Conservation (phyloP, 2,113 vertebrate species). For the Rynchops niger region DNA sequence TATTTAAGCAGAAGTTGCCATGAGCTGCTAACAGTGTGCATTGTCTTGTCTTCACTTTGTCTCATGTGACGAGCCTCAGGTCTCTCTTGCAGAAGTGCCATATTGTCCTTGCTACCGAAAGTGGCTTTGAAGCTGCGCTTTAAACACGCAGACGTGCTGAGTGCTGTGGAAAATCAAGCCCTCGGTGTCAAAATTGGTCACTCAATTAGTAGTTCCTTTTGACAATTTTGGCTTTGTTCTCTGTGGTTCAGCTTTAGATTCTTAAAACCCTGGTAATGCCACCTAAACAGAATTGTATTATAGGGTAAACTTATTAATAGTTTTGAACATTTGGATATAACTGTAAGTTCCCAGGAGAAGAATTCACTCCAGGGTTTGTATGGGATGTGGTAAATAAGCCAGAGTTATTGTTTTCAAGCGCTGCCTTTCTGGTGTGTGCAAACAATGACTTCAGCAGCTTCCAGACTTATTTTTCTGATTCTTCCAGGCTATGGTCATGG, state of each 20-base stretch:
- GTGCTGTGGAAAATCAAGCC: constrained; percentile 47
- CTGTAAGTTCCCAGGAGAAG: constrained; percentile 70
- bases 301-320: constrained; percentile 65
- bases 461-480: constrained; percentile 70
- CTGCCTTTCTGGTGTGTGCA: constrained; percentile 71
- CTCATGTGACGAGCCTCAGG: neutral
- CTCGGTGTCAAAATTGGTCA: constrained; percentile 37
- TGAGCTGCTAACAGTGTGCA: neutral
- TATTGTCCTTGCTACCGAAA: neutral
- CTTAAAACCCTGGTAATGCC: constrained; percentile 57
- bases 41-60: neutral
- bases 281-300: constrained; percentile 64
- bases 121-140: constrained; percentile 30
- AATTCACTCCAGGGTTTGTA: constrained; percentile 70
- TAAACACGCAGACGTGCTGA: neutral
- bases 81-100: neutral
- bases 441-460: constrained; percentile 71
- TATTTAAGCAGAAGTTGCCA: neutral
- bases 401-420: constrained; percentile 65
- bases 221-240: constrained; percentile 54
- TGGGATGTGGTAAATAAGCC: constrained; percentile 68
- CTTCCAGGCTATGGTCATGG: constrained; percentile 60
- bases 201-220: constrained; percentile 54
- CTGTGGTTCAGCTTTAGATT: constrained; percentile 39
- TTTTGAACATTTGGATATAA: constrained; percentile 67